These are phyloP conservation scores for Typhlomys cinereus DNA, from an alignment of 2,113 vertebrate genomes.

Conservation along the genomic window DNA sequence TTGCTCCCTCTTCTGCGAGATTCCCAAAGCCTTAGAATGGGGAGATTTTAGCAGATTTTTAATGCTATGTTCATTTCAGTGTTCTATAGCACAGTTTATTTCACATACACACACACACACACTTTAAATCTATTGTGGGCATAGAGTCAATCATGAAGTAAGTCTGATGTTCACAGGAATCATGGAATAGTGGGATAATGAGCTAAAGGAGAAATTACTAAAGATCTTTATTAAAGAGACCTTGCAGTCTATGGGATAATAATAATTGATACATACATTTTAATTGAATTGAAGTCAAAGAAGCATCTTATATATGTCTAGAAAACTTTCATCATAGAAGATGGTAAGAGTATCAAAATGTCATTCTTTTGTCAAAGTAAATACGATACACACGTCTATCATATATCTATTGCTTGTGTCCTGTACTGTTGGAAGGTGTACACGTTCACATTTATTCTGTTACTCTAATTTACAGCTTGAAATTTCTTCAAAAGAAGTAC, in stretches of 20 bases:
- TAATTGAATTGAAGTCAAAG: conserved; percentile 51
- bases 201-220: background rate
- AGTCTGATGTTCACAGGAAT: background rate
- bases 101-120: background rate
- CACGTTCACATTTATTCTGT: conserved; percentile 32
- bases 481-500: conserved; percentile 1
- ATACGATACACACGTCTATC: background rate
- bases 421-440: background rate
- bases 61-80: background rate
- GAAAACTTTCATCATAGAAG: conserved; percentile 17
- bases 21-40: too few relatives aligned
- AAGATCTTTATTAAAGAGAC: background rate
- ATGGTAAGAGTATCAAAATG: background rate
- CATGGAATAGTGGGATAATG: background rate
- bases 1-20: too few relatives aligned
- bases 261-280: conserved; percentile 22
- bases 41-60: too few relatives aligned
- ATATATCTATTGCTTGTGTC: background rate
- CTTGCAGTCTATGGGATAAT: background rate
- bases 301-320: background rate
- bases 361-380: background rate
- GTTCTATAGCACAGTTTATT: background rate
- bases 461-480: conserved; percentile 52
- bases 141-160: conserved; percentile 5
- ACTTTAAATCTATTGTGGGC: background rate